Base-by-base conservation (phyloP, 2,797 vertebrate species). In the Nothura maculosa region DNA sequence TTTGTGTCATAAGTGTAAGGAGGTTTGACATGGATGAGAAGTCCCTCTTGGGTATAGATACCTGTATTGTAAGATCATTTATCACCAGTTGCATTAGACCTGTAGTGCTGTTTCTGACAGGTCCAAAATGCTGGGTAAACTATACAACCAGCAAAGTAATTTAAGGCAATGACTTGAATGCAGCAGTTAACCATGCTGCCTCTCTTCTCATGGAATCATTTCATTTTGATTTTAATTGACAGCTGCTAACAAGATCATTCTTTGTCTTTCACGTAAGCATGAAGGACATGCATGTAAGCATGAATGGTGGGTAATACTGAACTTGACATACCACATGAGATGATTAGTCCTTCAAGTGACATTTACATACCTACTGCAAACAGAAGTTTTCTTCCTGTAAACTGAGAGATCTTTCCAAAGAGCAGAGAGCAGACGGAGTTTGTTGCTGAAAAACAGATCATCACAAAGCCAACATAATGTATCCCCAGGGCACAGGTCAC, bases 401-500 rank as follows among this genome's bases (percentile, higher is more conserved):
- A 98, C 66, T 87, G 96, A 38, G 99, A 98, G 40, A 99, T 90
- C 92, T 97, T 98, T 48, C 99, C 99, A 1, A 98, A 99, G 7
- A 98, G 69, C 81, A 98, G 90, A 0, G 99, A 99, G 95, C 96
- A 98, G 22, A 99, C 36, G 0, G 99, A 98, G 69, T 99, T 98
- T 12, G 97, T 14, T 21, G 98, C 98, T 9, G 98, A 98, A 52
- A 99, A 99, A 95, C 99, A 99, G 97, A 99, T 99, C 99, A 99
- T 99, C 82, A 97, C 97, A 47, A 98, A 99, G 18, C 99, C 99
- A 25, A 99, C 98, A 0, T 87, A 98, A 36, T 98, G 98, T 97
- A 99, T 99, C 72, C 99, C 99, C 94, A 99, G 93, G 21, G 98
- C 98, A 61, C 99, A 99, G 54, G 99, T 99, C 79, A 98, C 96